Conservation (phyloP, 2,113 vertebrate genomes). For the Archilochus colubris region DNA sequence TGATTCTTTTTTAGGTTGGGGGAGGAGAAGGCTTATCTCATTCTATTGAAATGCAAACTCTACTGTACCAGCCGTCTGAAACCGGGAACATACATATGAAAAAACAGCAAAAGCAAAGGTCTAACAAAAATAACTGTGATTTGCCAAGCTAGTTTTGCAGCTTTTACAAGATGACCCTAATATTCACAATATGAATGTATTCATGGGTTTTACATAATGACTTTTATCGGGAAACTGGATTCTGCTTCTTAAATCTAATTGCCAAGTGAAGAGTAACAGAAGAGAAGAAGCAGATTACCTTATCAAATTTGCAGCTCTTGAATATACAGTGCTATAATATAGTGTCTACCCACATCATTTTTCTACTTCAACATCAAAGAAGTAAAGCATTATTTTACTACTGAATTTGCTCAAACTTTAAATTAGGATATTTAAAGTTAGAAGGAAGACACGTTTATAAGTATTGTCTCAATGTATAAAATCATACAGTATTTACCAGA, state of each 20-base stretch:
- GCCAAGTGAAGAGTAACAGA: slow-evolving; percentile 79
- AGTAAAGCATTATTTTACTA: slow-evolving; percentile 71
- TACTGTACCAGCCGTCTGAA: slow-evolving; percentile 67
- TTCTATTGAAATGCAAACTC: slow-evolving; percentile 80
- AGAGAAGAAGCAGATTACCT: slow-evolving; percentile 80
- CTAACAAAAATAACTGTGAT: slow-evolving; percentile 78
- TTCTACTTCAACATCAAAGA: slow-evolving; percentile 77
- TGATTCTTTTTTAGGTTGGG: slow-evolving; percentile 72
- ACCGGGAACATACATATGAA: slow-evolving; percentile 44
- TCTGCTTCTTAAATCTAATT: slow-evolving; percentile 83
- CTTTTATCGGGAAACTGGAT: slow-evolving; percentile 82
- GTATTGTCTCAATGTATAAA: slow-evolving; percentile 52
- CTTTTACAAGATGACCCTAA: slow-evolving; percentile 82
- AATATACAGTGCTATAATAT: slow-evolving; percentile 79
- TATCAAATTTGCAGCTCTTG: slow-evolving; percentile 82
- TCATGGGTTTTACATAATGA: slow-evolving; percentile 82
- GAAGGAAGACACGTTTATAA: slow-evolving; percentile 45
- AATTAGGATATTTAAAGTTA: slow-evolving; percentile 69
- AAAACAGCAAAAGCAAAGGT: slow-evolving; percentile 72
- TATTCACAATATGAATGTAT: slow-evolving; percentile 83
- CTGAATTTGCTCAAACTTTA: slow-evolving; percentile 74
- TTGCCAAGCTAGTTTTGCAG: slow-evolving; percentile 75
- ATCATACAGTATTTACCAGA: background rate
- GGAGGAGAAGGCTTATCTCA: slow-evolving; percentile 77
- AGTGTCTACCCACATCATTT: slow-evolving; percentile 77